Conservation (phyloP, 2,888 invertebrate species). For the Cyclophora albipunctata region DNA sequence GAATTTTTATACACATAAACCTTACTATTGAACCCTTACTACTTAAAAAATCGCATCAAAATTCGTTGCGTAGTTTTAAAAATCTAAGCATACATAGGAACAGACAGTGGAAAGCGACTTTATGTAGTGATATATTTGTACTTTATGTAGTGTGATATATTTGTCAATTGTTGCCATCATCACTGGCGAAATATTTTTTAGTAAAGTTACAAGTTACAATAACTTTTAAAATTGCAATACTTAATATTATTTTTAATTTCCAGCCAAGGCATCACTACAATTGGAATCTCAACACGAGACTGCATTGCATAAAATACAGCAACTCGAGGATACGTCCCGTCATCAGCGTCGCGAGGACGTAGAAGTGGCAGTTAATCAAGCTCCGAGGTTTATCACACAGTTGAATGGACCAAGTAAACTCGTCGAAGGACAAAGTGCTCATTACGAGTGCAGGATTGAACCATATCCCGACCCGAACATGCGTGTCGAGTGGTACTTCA, state of each 20-base stretch:
- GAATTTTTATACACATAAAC: too few species aligned
- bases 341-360: conserved; percentile 88
- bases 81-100: too few species aligned
- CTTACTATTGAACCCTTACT: too few species aligned
- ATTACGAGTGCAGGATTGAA: conserved; percentile 94
- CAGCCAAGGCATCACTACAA: conserved; percentile 90
- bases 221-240: neutral
- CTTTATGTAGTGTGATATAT: neutral
- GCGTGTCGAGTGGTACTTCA: conserved; percentile 95
- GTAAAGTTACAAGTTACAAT: too few species aligned
- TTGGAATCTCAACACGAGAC: conserved; percentile 92
- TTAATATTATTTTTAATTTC: conserved; percentile 14
- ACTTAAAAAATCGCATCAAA: too few species aligned
- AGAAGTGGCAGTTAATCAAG: conserved; percentile 85
- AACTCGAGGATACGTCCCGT: conserved; percentile 87
- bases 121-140: neutral
- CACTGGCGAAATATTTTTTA: too few species aligned
- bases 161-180: neutral
- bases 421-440: conserved; percentile 91
- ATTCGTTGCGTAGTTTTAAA: too few species aligned
- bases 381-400: conserved; percentile 90
- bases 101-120: too few species aligned
- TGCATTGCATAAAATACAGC: conserved; percentile 89
- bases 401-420: conserved; percentile 90
- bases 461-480: conserved; percentile 93